phyloP scores from a whole-genome alignment of 1,140 invertebrate genomes.

The Tigriopus japonicus region DNA sequence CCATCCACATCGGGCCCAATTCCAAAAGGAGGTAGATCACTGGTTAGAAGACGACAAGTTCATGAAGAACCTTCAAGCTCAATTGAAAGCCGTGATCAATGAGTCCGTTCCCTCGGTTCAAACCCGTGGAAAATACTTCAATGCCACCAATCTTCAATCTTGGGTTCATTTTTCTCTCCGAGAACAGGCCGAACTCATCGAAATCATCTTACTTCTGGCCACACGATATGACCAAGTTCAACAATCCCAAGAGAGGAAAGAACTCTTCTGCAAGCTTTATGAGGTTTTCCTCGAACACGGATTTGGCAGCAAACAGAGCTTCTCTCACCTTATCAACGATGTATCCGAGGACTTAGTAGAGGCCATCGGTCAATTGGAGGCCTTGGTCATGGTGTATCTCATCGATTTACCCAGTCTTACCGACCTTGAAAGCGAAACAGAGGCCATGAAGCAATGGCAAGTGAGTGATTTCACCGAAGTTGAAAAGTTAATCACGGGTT shows the following conservation, averaged over 20 bases:
- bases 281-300: too few relatives aligned
- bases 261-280: too few relatives aligned
- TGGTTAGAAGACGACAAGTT: too few relatives aligned
- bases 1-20: neutral
- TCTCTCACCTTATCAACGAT: too few relatives aligned
- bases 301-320: too few relatives aligned
- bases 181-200: neutral
- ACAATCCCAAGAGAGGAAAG: too few relatives aligned
- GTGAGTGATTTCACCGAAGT: neutral
- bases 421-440: neutral
- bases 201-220: neutral
- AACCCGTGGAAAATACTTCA: neutral
- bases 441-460: neutral
- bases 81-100: neutral
- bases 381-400: neutral
- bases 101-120: neutral
- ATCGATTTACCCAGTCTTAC: conserved; percentile 1
- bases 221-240: too few relatives aligned
- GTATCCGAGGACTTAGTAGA: neutral
- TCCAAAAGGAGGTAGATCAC: neutral
- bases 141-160: neutral
- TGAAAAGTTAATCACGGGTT: neutral
- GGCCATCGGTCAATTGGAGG: neutral
- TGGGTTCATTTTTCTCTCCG: conserved; percentile 4
- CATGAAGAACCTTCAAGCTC: neutral